phyloP scores from a whole-genome alignment of 2,113 vertebrate genomes.

The Sinocyclocheilus anshuiensis region DNA sequence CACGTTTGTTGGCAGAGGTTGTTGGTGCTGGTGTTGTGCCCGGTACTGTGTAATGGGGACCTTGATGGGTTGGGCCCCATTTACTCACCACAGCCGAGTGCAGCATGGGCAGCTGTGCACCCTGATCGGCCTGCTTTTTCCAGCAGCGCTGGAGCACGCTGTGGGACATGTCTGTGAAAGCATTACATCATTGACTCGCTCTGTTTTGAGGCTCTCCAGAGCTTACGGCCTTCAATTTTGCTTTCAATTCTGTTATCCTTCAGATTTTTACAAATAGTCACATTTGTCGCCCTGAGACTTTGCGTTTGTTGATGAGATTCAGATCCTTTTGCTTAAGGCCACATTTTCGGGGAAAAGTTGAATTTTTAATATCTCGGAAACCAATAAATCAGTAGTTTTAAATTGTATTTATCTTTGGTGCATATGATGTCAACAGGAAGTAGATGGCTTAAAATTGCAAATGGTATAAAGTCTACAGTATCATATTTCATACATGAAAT shows the following conservation, averaged over 20 bases:
- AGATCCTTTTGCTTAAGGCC: background rate
- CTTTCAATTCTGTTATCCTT: background rate
- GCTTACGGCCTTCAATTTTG: slow-evolving; percentile 32
- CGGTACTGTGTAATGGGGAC: slow-evolving; percentile 61
- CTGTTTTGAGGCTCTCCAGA: slow-evolving; percentile 58
- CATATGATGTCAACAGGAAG: background rate
- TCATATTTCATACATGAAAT: background rate
- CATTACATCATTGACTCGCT: slow-evolving; percentile 62
- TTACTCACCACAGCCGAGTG: slow-evolving; percentile 46
- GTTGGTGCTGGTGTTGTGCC: slow-evolving; percentile 50
- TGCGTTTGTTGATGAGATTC: background rate
- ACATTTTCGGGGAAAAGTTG: background rate
- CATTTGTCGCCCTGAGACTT: background rate
- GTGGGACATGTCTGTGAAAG: slow-evolving; percentile 57
- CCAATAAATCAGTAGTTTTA: background rate
- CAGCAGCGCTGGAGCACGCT: slow-evolving; percentile 54
- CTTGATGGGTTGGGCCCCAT: slow-evolving; percentile 51
- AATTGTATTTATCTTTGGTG: background rate
- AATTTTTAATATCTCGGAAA: background rate
- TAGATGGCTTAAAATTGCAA: background rate
- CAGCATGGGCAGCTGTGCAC: slow-evolving; percentile 42
- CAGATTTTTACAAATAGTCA: background rate
- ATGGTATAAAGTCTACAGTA: background rate
- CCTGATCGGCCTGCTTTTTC: slow-evolving; percentile 61
- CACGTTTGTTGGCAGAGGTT: slow-evolving; percentile 50